phyloP scores from a whole-genome alignment of 1,140 invertebrate species.

The Lerema accius region DNA sequence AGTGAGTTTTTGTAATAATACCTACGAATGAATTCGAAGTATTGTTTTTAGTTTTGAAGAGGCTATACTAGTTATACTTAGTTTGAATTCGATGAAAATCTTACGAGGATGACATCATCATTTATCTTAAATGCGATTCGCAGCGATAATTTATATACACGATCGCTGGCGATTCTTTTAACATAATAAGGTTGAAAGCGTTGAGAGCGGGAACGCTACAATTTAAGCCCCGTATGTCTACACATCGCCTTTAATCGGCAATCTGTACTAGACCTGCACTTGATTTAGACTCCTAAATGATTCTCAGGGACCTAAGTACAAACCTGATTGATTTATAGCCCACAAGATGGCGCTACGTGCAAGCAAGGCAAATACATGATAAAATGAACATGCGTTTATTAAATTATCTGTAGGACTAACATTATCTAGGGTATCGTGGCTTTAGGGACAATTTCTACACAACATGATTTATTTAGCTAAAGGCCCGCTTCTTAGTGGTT shows the following conservation, averaged over 20 bases:
- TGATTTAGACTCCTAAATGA: slow-evolving; percentile 35
- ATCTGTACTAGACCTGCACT: slow-evolving; percentile 31
- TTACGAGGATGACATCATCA: no score
- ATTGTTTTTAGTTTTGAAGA: no score
- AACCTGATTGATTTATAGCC: slow-evolving; percentile 31
- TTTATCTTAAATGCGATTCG: no score
- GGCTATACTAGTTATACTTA: no score
- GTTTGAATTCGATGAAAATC: no score
- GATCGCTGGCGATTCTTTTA: no score
- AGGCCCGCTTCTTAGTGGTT: no score
- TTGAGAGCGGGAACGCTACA: background rate
- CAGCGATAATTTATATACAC: no score
- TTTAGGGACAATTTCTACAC: slow-evolving; percentile 28
- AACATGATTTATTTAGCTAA: slow-evolving; percentile 31
- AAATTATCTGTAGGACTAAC: slow-evolving; percentile 26
- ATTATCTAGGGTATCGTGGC: slow-evolving; percentile 18
- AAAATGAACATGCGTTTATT: slow-evolving; percentile 28
- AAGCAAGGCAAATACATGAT: slow-evolving; percentile 27
- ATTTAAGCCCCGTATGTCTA: background rate
- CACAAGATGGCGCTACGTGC: slow-evolving; percentile 33
- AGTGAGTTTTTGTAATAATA: no score
- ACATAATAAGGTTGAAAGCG: no score
- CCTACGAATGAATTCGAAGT: no score
- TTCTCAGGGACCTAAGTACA: slow-evolving; percentile 23
- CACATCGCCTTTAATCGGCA: slow-evolving; percentile 14